Evolutionary conservation across 2,797 vertebrate species (phyloP), one percentile per base, ranked within the genome.

Genomic region (Mionectes olivaceus): DNA sequence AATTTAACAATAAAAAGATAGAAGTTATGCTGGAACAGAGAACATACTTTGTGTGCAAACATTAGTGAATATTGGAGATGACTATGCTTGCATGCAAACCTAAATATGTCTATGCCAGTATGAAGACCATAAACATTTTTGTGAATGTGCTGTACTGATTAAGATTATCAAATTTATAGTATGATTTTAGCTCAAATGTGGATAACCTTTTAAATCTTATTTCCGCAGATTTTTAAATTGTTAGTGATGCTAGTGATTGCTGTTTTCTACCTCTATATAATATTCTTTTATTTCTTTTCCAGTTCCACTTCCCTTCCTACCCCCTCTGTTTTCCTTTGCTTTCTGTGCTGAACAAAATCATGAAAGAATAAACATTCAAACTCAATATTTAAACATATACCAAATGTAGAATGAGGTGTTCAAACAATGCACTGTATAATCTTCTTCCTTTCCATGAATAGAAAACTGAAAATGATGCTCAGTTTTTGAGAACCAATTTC

Each of bases 291-390:
- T 75, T 75, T 65, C 13, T 68, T 81, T 69, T 75, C 11, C 7
- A 18, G 57, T 88, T 71, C 5, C 16, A 6, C 10, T 69, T 81
- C 15, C 8, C 8, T 78, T 53, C 11, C 3, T 43, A 61, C 13
- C 8, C 18, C 1, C 9, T 63, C 22, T 32, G 19, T 44, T 89
- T 77, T 0, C 0, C 13, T 83, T 65, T 52, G 13, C 6, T 61
- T 53, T 89, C 57, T 67, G 18, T 52, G 30, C 16, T 43, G 18
- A 65, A 56, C 64, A 69, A 65, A 63, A 17, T 0, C 15, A 44
- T 17, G 0, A 1, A 37, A 33, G 23, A 60, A 50, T 67, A 39
- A 46, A n/a, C 33, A 47, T 41, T 92, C 46, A 86, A 44, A 59
- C 18, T 52, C 17, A 73, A 9, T 56, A 55, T 70, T 87, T 52